Evolutionary conservation across 2,888 invertebrate species (phyloP).

Genomic region (Pseudeuparius sepicola): DNA sequence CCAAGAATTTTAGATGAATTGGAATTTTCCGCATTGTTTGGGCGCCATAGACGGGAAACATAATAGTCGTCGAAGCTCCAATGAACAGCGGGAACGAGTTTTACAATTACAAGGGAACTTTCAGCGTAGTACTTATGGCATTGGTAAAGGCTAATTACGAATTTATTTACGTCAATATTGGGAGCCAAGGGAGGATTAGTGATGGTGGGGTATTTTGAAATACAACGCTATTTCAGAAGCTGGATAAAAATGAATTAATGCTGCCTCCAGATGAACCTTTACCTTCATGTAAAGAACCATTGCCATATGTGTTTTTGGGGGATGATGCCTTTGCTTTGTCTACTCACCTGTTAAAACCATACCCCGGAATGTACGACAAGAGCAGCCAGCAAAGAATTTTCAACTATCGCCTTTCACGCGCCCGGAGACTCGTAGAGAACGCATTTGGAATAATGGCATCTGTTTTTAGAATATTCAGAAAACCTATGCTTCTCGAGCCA

Average conservation of each 20-base stretch:
- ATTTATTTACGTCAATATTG: slow-evolving; percentile 10
- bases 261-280: slow-evolving; percentile 5
- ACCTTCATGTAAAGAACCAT: slow-evolving; percentile 1
- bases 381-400: too few species aligned
- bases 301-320: slow-evolving; percentile 10
- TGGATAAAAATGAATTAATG: slow-evolving; percentile 4
- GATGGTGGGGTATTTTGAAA: slow-evolving; percentile 8
- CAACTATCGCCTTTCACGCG: slow-evolving; percentile 4
- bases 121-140: slow-evolving; percentile 10
- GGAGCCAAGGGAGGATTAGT: slow-evolving; percentile 9
- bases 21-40: neutral
- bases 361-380: too few species aligned
- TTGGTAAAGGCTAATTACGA: slow-evolving; percentile 11
- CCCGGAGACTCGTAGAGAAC: slow-evolving; percentile 6
- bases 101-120: slow-evolving; percentile 12
- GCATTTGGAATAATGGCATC: slow-evolving; percentile 6
- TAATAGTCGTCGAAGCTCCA: slow-evolving; percentile 10
- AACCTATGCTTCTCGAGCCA: too few species aligned
- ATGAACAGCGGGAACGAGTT: slow-evolving; percentile 9
- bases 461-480: too few species aligned
- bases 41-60: too few species aligned
- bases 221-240: slow-evolving; percentile 4
- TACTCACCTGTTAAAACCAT: too few species aligned
- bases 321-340: slow-evolving; percentile 10
- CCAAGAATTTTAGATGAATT: slow-evolving; percentile 9